These are phyloP conservation scores for Phymatocera aterrima DNA, from an alignment of 2,888 invertebrate genomes.

Conservation along the genomic window DNA sequence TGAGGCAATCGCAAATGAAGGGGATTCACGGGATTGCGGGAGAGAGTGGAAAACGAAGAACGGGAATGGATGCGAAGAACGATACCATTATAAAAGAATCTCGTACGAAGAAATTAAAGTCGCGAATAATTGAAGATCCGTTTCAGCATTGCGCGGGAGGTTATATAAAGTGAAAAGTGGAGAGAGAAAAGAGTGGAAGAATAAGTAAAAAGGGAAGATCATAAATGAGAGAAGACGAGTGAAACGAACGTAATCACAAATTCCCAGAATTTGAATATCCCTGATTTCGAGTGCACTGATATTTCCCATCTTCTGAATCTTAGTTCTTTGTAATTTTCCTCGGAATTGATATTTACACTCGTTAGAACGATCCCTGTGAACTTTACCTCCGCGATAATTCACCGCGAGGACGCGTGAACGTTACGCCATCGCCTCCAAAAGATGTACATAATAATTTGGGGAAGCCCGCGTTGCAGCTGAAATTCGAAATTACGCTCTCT, in stretches of 20 bases:
- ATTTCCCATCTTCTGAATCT: background rate
- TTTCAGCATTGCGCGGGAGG: constrained; percentile 12
- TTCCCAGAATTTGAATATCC: background rate
- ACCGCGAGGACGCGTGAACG: background rate
- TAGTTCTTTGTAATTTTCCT: background rate
- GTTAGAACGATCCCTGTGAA: background rate
- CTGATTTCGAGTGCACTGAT: background rate
- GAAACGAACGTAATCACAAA: background rate
- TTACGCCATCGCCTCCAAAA: background rate
- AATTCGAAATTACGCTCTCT: constrained; percentile 3
- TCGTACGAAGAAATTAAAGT: constrained; percentile 44
- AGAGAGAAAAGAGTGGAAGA: background rate
- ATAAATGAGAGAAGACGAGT: background rate
- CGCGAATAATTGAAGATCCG: constrained; percentile 44
- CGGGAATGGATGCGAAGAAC: constrained; percentile 15
- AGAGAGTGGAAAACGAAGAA: constrained; percentile 21
- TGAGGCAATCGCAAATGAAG: constrained; percentile 15
- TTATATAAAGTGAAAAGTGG: background rate
- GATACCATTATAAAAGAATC: constrained; percentile 11
- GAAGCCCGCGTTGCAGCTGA: background rate
- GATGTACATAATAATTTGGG: background rate
- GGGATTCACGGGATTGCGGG: constrained; percentile 18
- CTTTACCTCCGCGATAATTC: background rate
- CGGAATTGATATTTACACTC: background rate
- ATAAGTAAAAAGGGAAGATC: background rate